A percentile compares a stretch with the other conserved stretches of the same genome.
These are phyloP conservation scores for Glossophaga mutica DNA, from an alignment of 2,797 vertebrate species.

Conservation along the genomic window DNA sequence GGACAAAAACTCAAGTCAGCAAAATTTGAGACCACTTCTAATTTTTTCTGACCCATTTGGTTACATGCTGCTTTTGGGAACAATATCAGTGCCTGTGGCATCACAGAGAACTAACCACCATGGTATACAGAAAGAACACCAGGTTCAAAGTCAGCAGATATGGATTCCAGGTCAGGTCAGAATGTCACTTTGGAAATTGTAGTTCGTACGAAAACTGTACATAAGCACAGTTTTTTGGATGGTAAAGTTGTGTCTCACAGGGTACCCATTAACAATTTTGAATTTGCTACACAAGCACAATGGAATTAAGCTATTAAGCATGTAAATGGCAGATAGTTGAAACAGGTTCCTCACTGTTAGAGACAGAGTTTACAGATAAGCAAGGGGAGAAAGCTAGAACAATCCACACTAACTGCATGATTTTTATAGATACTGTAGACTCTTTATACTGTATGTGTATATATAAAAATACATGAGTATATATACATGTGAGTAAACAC, in stretches of 20 bases:
- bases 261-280: not conserved
- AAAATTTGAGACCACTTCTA: slow-evolving; percentile 72
- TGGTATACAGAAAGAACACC: not conserved
- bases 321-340: not conserved
- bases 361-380: not conserved
- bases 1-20: slow-evolving; percentile 56
- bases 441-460: not conserved
- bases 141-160: slow-evolving; percentile 20
- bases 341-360: not conserved
- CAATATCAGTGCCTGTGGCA: not conserved
- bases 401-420: not conserved
- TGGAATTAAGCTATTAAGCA: not conserved
- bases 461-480: not conserved
- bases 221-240: not conserved
- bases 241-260: not conserved
- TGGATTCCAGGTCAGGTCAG: slow-evolving; percentile 28
- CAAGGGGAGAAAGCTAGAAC: not conserved
- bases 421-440: not conserved
- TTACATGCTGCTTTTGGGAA: not conserved
- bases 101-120: not conserved
- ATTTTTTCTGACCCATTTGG: slow-evolving; percentile 68
- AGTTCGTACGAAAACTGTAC: not conserved
- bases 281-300: not conserved
- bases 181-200: not conserved
- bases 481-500: not conserved